Evolutionary conservation across 2,888 invertebrate species (phyloP).

Genomic region (Germaria angustata): DNA sequence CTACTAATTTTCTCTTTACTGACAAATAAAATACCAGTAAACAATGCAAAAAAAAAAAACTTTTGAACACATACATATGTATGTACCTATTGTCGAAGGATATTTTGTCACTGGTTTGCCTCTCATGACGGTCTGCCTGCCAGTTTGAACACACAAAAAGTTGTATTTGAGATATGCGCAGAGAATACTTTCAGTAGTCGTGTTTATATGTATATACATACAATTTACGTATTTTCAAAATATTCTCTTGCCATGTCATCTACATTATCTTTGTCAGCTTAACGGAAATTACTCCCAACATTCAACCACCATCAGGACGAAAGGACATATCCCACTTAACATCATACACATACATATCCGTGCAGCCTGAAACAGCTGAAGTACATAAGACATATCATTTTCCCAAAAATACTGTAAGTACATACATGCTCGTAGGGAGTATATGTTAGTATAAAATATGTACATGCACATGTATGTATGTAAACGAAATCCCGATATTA

Average conservation of each 20-base stretch:
- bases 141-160: slow-evolving; percentile 8
- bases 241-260: slow-evolving; percentile 43
- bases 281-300: slow-evolving; percentile 60
- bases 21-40: too few species aligned
- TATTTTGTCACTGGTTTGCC: background rate
- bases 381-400: background rate
- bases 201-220: background rate
- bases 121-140: background rate
- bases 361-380: slow-evolving; percentile 18
- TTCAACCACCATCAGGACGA: slow-evolving; percentile 45
- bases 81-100: background rate
- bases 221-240: slow-evolving; percentile 12
- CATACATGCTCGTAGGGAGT: background rate
- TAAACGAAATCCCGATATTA: background rate
- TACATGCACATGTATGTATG: background rate
- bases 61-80: too few species aligned
- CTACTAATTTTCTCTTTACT: too few species aligned
- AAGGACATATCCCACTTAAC: slow-evolving; percentile 60
- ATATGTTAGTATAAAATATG: background rate
- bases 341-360: slow-evolving; percentile 33
- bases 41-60: too few species aligned
- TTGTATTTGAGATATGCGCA: slow-evolving; percentile 47
- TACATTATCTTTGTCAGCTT: slow-evolving; percentile 48
- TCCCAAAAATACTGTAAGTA: background rate
- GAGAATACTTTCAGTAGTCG: background rate